Evolutionary conservation across 2,113 vertebrate species (phyloP), one percentile per base, ranked within the genome.

Genomic region (Sorex araneus): DNA sequence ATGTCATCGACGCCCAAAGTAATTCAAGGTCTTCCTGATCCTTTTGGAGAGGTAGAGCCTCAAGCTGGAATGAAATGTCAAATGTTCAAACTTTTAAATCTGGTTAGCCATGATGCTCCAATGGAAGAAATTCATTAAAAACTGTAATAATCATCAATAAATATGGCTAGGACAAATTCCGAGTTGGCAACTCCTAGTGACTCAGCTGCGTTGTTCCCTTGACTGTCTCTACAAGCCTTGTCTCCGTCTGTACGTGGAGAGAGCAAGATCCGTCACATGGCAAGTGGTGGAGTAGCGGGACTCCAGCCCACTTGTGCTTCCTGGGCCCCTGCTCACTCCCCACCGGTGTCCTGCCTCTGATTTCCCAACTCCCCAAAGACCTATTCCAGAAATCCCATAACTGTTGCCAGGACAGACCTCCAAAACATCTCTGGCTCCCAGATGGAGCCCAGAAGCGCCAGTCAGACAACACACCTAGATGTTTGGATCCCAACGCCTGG

Each of bases 11-110:
- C 7, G 25, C 50, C 64, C 64, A 81, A 36, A 84, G 47, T 10
- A 47, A 32, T 87, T 81, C 36, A n/a, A 84, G 47, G 60, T n/a
- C 27, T 71, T 80, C 60, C 76, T 77, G 85, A 57, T 12, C 71
- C 66, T 71, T 73, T 84, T 86, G 18, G 18, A 40, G 34, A 73
- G 70, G 50, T 0, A 81, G 25, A 81, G 25, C 76, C 11, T 32
- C 69, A 79, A 66, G 79, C 78, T 64, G 36, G 70, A 77, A 86
- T 93, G 87, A 60, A 32, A 69, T 76, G 45, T 85, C 66, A 82
- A 63, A 69, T 70, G 40, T 79, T 45, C 57, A 60, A 60, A 60
- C 57, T 60, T 60, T 60, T 23, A 21, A 60, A 60, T 60, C 13
- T 54, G 54, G 54, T 54, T 54, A 19, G 54, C 54, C 54, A 54